Base-by-base conservation (phyloP, 2,797 vertebrate species). In the Echeneis naucrates region DNA sequence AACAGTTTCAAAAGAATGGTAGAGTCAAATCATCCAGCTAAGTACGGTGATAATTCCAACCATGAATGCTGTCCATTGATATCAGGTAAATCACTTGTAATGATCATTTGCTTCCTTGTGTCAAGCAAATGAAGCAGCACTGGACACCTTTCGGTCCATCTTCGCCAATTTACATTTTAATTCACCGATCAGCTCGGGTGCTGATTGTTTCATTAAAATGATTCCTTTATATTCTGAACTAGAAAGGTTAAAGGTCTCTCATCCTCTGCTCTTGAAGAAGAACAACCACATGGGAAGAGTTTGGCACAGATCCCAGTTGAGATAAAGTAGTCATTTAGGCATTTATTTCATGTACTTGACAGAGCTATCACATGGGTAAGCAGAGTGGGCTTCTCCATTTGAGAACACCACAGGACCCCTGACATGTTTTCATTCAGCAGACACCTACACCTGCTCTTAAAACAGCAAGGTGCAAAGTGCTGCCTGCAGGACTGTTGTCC, bases 391-490 rank as follows among this genome's bases (percentile, higher is more conserved):
- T 30, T 6, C 23, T 48, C 19, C 13, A 35, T 55, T 4, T 30
- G 38, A 42, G 5, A 32, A 53, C 59, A 13, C 26, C 35, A 27
- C 61, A 42, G 26, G 8, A 17, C 42, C 12, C 26, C 12, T 19
- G 3, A 45, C 19, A 42, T 23, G 35, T 23, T 48, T 27, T 2
- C 26, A 40, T 30, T 47, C 14, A 69, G 23, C 14, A 56, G 58
- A 44, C 51, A 72, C 74, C 67, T 50, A 67, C 27, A 33, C 35
- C 42, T 14, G 24, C 37, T 61, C 10, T 19, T 19, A 10, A 45
- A 53, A 59, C 52, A 63, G 37, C 23, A 21, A 33, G 45, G 58
- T 71, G 30, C 53, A 47, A 66, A 40, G 42, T 9, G 33, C 56
- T 55, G 45, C 68, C 30, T 32, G n/a, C 52, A n/a, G 14, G 6